Conservation (phyloP, 2,797 vertebrate species). For the Lates japonicus region DNA sequence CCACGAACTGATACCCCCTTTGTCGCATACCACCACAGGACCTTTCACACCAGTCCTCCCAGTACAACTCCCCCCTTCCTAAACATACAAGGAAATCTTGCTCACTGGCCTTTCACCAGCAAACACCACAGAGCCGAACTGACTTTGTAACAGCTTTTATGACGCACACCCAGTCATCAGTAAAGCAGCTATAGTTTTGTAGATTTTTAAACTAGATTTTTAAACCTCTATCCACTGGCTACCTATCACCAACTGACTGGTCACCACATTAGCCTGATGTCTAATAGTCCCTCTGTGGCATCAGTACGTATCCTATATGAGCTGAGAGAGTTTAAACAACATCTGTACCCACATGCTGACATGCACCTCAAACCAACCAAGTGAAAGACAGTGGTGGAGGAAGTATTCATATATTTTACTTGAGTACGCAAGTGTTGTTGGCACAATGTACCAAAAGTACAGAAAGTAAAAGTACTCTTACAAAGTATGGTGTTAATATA, state of each 20-base stretch:
- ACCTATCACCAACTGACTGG: background rate
- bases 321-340: constrained; percentile 1
- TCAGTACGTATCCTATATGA: constrained; percentile 1
- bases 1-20: constrained; percentile 87
- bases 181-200: constrained; percentile 5
- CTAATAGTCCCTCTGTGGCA: constrained; percentile 12
- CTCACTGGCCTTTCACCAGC: constrained; percentile 56
- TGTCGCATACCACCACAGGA: constrained; percentile 87
- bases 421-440: background rate
- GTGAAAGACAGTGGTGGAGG: background rate
- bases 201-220: constrained; percentile 6
- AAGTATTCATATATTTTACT: background rate
- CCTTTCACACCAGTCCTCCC: constrained; percentile 86
- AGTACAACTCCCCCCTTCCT: constrained; percentile 40
- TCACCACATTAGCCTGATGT: background rate
- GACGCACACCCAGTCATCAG: constrained; percentile 8
- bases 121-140: constrained; percentile 35
- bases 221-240: background rate
- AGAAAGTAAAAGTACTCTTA: background rate
- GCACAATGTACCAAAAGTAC: background rate
- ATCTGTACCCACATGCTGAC: constrained; percentile 12
- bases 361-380: constrained; percentile 2
- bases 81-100: constrained; percentile 78
- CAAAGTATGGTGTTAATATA: background rate
- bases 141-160: constrained; percentile 22